A percentile compares a stretch with the other conserved stretches of the same genome.
Evolutionary conservation across 2,888 invertebrate genomes (phyloP).

Genomic region (Acanthacorydalis orientalis): DNA sequence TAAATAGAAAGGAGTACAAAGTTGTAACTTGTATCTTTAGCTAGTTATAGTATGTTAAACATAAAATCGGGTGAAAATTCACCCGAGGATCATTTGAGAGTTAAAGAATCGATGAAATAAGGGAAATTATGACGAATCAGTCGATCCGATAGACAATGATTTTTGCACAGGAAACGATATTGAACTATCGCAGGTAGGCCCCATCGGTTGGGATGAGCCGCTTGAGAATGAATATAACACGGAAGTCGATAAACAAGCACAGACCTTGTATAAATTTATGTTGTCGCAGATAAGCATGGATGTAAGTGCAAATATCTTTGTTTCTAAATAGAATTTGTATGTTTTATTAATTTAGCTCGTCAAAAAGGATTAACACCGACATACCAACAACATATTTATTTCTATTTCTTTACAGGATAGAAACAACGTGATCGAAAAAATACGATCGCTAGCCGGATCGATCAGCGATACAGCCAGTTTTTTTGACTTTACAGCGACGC

Average conservation of each 20-base stretch:
- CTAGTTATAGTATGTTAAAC: too few relatives aligned
- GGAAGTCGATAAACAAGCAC: too few relatives aligned
- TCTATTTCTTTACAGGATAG: conserved; percentile 32
- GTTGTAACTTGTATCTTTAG: too few relatives aligned
- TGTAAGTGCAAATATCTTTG: not conserved
- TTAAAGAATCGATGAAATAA: too few relatives aligned
- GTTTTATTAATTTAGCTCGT: too few relatives aligned
- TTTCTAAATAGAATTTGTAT: too few relatives aligned
- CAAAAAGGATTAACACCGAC: too few relatives aligned
- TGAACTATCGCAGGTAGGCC: conserved; percentile 40
- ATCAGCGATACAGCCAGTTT: conserved; percentile 31
- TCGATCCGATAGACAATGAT: not conserved
- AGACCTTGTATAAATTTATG: not conserved
- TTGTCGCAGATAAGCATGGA: not conserved
- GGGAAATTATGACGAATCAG: too few relatives aligned
- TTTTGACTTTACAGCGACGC: conserved; percentile 51
- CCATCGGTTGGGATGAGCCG: conserved; percentile 56
- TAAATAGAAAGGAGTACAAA: too few relatives aligned
- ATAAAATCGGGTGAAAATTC: too few relatives aligned
- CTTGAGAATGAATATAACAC: not conserved
- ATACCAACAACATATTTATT: too few relatives aligned
- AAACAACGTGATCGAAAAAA: conserved; percentile 33
- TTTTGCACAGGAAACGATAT: conserved; percentile 7
- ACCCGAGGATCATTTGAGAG: too few relatives aligned
- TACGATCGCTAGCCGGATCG: conserved; percentile 43